Evolutionary conservation across 2,888 invertebrate species (phyloP), one percentile per base, ranked within the genome.

Genomic region (Ditylenchus weischeri): DNA sequence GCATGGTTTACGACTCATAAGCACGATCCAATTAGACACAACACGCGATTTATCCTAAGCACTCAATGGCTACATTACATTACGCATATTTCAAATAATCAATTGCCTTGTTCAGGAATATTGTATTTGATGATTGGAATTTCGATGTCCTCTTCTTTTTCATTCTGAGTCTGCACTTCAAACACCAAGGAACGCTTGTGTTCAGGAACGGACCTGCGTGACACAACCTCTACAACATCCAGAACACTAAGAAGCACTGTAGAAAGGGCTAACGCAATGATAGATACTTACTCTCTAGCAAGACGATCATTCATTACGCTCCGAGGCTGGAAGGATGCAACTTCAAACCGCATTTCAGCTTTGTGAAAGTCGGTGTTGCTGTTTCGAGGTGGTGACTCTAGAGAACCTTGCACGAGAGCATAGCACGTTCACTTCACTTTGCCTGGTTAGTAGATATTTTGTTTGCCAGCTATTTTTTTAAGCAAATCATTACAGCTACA

Each of bases 41-140:
- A 29, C 29, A 29, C 2, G 5, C 2, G 2, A 29, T 29, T 29
- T 29, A 29, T 29, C 5, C 29, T 29, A 29, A 5, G 29, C 29
- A 29, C 29, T 29, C 29, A 29, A 29, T 29, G 5, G 2, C 5
- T 5, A 29, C 58, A 57, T 36, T 35, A 43, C 59, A 59, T 29
- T 35, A 18, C 59, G 8, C 13, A 43, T 15, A 43, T 43, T 13
- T 43, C 11, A 43, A 13, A 43, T 6, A 8, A 15, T 43, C 43
- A 43, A 43, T 43, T 8, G 43, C 5, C 2, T 8, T 8, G 43
- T 13, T 15, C 43, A 8, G 43, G 49, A 64, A 93, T 86, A 72
- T 90, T 90, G 86, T 95, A 95, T 79, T 91, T 90, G 69, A 99
- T 93, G 85, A 95, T 98, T 61, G 98, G 98, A 75, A 96, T 94